Conservation (phyloP, 1,140 invertebrate species). For the Rhagoletis zephyria region DNA sequence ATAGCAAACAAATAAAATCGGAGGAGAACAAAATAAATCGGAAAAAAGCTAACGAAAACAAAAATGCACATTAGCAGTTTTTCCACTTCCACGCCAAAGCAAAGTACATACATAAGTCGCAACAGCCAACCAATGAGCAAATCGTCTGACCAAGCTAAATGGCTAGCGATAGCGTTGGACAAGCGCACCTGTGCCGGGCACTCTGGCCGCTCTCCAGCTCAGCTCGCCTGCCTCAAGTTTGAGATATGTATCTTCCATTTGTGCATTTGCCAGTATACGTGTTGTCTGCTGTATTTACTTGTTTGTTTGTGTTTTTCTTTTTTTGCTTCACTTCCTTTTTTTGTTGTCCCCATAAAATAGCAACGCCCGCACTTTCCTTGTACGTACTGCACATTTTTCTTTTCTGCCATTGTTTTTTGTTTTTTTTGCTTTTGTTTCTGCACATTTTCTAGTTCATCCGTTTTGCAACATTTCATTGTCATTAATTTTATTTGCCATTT, state of each 20-base stretch:
- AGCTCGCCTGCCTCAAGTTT: neutral
- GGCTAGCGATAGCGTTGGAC: neutral
- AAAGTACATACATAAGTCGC: slow-evolving; percentile 4
- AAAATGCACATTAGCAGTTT: slow-evolving; percentile 48
- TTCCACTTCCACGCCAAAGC: slow-evolving; percentile 48
- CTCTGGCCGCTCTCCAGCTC: neutral
- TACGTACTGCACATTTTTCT: slow-evolving; percentile 1
- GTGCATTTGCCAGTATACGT: neutral
- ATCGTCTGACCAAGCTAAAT: neutral
- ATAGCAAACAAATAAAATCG: neutral
- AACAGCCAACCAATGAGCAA: no score
- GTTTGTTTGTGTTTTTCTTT: neutral
- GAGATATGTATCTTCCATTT: slow-evolving; percentile 8
- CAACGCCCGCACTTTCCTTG: slow-evolving; percentile 39
- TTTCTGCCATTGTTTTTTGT: neutral
- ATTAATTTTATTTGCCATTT: slow-evolving; percentile 41
- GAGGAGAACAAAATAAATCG: neutral
- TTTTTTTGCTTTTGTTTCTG: neutral
- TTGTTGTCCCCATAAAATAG: neutral
- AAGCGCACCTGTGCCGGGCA: neutral
- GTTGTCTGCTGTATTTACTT: slow-evolving; percentile 12
- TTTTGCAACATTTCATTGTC: slow-evolving; percentile 50
- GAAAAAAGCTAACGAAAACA: slow-evolving; percentile 4
- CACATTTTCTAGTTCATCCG: neutral
- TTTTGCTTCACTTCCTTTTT: neutral